Conservation (phyloP, 2,888 invertebrate species). For the Hydraecia micacea region DNA sequence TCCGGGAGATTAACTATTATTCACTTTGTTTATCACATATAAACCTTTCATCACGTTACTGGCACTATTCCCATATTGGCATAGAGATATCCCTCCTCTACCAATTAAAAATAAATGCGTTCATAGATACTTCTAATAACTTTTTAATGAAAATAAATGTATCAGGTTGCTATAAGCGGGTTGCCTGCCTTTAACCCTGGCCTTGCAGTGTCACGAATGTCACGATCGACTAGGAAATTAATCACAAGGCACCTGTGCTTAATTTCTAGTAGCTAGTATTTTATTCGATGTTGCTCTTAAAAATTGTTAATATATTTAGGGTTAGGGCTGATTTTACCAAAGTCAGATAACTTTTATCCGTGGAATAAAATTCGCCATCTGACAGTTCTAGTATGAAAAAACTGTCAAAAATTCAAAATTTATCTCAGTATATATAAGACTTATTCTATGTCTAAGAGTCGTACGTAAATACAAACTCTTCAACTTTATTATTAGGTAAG, state of each 20-base stretch:
- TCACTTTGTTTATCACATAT: conserved; percentile 14
- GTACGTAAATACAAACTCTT: background rate
- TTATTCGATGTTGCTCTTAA: background rate
- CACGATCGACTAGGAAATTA: conserved; percentile 36
- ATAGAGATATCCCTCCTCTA: background rate
- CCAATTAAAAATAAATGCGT: conserved; percentile 10
- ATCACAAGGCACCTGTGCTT: conserved; percentile 22
- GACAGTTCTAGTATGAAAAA: no score
- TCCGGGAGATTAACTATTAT: background rate
- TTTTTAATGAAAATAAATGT: conserved; percentile 19
- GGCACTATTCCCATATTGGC: conserved; percentile 10
- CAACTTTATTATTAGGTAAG: background rate
- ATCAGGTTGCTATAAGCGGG: background rate
- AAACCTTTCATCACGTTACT: background rate
- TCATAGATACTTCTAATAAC: conserved; percentile 8
- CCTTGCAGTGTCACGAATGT: conserved; percentile 38
- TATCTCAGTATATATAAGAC: no score
- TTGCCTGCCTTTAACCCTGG: conserved; percentile 27
- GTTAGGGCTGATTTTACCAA: no score
- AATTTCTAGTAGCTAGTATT: background rate
- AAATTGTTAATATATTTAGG: background rate
- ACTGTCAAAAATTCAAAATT: no score
- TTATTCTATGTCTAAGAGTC: no score
- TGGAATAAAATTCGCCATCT: no score
- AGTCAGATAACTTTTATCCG: no score